Evolutionary conservation across 2,888 invertebrate genomes (phyloP), one percentile per base, ranked within the genome.

Genomic region (Empis livida): DNA sequence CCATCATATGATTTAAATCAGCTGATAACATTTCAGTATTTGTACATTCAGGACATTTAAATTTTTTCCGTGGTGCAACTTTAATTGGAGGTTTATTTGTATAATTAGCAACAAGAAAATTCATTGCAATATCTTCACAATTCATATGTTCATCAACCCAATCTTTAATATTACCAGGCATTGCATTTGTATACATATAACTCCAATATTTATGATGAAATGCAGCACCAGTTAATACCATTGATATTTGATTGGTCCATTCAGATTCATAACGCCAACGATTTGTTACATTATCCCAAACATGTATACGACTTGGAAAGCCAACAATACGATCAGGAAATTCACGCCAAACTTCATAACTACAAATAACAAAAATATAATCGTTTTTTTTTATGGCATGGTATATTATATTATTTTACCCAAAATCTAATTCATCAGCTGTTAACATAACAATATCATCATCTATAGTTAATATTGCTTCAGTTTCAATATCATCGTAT

Each of bases 101-200:
- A 15, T 88, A 71, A 65, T 95, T 94, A 3, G 94, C 86, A 30
- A 96, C 88, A 5, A 96, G 77, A 71, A 95, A 96, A 70, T 96
- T 96, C 92, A 96, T 95, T 1, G 95, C 95, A 56, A 96, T 93
- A 63, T 96, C 95, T 68, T 96, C 96, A 64, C 95, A 96, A 70
- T 96, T 96, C 87, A 95, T 94, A 62, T 89, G 85, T 14, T 87
- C 83, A 65, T 96, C 95, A 1, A 95, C 94, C 89, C 90, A 94
- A 46, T 80, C 74, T 50, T 84, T 82, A 40, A 95, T 84, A 57
- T 83, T 80, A 1, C 79, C 76, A 0, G 94, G 92, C 84, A 96
- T 84, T 40, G 80, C 77, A 57, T 85, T 80, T 16, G 93, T 92
- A 67, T 95, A 96, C 72, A 93, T 80, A 71, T 89, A 90, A 62